These are phyloP conservation scores for Galerucella pusilla DNA, from an alignment of 2,888 invertebrate species.

Conservation along the genomic window DNA sequence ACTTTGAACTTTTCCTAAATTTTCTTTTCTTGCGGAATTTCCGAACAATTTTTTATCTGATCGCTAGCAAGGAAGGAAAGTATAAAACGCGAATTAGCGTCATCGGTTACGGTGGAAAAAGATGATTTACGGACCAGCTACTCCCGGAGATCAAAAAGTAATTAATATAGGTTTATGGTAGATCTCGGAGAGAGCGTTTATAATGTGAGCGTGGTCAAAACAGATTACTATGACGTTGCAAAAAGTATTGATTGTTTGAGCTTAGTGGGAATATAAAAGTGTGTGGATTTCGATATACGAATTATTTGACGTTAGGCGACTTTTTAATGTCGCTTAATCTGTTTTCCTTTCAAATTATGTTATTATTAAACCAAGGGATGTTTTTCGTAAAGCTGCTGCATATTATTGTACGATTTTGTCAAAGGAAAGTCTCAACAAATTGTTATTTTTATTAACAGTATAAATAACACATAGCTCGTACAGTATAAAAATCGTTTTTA, in stretches of 20 bases:
- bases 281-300: too few relatives aligned
- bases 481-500: too few relatives aligned
- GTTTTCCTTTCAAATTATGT: too few relatives aligned
- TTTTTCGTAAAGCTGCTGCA: too few relatives aligned
- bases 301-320: too few relatives aligned
- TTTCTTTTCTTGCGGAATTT: constrained; percentile 14
- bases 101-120: constrained; percentile 30
- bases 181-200: constrained; percentile 29
- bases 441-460: too few relatives aligned
- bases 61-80: constrained; percentile 26
- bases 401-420: too few relatives aligned
- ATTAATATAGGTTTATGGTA: constrained; percentile 35
- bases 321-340: too few relatives aligned
- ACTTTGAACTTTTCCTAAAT: constrained; percentile 19
- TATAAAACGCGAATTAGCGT: constrained; percentile 38
- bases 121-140: constrained; percentile 33
- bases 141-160: constrained; percentile 34
- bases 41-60: constrained; percentile 21
- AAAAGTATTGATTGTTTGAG: not conserved
- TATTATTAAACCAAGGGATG: too few relatives aligned
- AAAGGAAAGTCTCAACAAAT: too few relatives aligned
- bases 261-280: not conserved
- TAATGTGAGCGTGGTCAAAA: constrained; percentile 29
- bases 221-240: constrained; percentile 17
- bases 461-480: too few relatives aligned